Evolutionary conservation across 23 tunicate genomes (phyloP), one percentile per base, ranked within the genome.

Genomic region (Trididemnum clinides): DNA sequence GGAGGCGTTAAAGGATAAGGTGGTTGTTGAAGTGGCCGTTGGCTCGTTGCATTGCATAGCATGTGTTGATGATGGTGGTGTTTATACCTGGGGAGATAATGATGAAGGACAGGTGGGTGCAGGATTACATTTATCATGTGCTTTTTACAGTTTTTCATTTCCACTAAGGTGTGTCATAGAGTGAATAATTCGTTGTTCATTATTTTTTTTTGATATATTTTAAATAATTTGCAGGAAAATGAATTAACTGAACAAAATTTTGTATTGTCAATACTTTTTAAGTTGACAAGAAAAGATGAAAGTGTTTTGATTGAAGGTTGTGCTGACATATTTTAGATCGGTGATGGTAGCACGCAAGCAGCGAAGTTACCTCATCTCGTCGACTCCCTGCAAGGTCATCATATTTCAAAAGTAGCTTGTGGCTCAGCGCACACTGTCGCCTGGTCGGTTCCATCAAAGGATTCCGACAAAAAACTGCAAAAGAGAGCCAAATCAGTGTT

Each of bases 51-150:
- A 93, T 58, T 85, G 90, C 73, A 76, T 93, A 49, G 98, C 78
- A 12, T 80, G 87, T 49, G 70, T 89, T 0, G 94, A 93, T 2
- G 89, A 89, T 27, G 98, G 98, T 0, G 90, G 81, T 15, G 94
- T 93, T 39, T 93, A 85, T 34, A 77, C 98, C 18, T 93, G 98
- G 98, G 98, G 98, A 7, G 98, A 93, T 69, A 93, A 93, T 34
- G 98, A 93, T 32, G 98, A 93, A 29, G 98, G 98, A 49, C 98
- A 93, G 89, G 97, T 92, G 72, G 22, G 86, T 63, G 59, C 18
- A n/a, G n/a, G n/a, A n/a, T n/a, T n/a, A n/a, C n/a, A n/a, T n/a
- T n/a, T n/a, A n/a, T n/a, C n/a, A n/a, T n/a, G n/a, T n/a, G n/a
- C n/a, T 21, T n/a, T n/a, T n/a, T n/a, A n/a, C n/a, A n/a, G n/a